Percentiles rank a stretch among this genome's conserved stretches.
Conservation (phyloP, 2,797 vertebrate species). For the Rhynchotus rufescens region DNA sequence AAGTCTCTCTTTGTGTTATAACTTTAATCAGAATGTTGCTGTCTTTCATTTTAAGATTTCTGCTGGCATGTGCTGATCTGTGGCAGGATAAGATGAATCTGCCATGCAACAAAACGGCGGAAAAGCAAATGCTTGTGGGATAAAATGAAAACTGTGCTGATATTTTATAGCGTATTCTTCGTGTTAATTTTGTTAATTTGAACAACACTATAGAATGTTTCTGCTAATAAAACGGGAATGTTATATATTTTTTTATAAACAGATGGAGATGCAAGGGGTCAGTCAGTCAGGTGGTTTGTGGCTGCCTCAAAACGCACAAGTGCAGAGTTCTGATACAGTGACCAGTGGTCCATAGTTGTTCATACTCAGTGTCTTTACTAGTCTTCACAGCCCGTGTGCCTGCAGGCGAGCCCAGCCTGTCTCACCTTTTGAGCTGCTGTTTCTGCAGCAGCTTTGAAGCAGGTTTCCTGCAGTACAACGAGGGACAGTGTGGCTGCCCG, state of each 20-base stretch:
- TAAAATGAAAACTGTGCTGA: background rate
- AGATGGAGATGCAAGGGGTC: background rate
- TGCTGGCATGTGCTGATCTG: background rate
- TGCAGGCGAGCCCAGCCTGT: background rate
- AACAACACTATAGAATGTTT: background rate
- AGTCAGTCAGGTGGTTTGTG: background rate
- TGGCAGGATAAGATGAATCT: background rate
- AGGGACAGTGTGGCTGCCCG: background rate
- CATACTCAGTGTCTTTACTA: background rate
- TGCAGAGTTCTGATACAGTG: background rate
- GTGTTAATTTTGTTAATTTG: background rate
- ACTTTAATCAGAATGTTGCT: background rate
- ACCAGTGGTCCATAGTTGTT: background rate
- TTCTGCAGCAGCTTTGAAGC: background rate
- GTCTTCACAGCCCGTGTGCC: background rate
- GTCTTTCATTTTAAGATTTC: background rate
- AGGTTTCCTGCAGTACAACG: accelerated
- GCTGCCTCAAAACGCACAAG: background rate
- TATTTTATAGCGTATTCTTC: background rate
- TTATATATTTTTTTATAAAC: background rate
- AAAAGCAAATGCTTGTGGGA: background rate
- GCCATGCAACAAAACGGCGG: background rate
- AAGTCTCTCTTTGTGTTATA: background rate
- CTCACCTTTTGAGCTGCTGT: background rate
- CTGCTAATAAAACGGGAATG: background rate